Evolutionary conservation across 2,888 invertebrate genomes (phyloP).

Genomic region (Cloeon dipterum): DNA sequence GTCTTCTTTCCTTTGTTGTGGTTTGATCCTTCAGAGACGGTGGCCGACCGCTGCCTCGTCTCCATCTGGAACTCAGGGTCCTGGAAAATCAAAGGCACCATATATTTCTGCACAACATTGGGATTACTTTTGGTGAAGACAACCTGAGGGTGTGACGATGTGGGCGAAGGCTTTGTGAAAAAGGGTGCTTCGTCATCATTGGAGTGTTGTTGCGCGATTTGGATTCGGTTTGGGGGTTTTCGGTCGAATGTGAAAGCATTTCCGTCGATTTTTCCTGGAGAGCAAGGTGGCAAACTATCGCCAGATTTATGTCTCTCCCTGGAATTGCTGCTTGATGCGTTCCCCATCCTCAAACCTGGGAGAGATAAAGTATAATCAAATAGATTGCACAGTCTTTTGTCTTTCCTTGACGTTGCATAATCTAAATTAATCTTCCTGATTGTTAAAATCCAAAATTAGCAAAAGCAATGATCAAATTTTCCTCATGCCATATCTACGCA

Average conservation of each 20-base stretch:
- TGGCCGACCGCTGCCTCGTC: slow-evolving; percentile 43
- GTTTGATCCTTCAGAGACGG: slow-evolving; percentile 40
- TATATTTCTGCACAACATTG: not conserved
- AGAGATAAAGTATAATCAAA: too few relatives aligned
- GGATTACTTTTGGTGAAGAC: not conserved
- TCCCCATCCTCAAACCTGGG: too few relatives aligned
- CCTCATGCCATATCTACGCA: too few relatives aligned
- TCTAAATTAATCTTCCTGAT: too few relatives aligned
- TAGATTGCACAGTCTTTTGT: too few relatives aligned
- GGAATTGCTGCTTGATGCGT: slow-evolving; percentile 48
- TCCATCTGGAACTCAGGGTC: slow-evolving; percentile 21
- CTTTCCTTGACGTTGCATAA: too few relatives aligned
- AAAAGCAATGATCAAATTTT: too few relatives aligned
- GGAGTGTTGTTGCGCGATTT: slow-evolving; percentile 14
- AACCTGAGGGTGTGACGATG: too few relatives aligned
- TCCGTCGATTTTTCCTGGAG: slow-evolving; percentile 35
- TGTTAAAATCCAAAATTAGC: too few relatives aligned
- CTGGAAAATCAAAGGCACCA: slow-evolving; percentile 9
- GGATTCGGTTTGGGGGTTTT: slow-evolving; percentile 34
- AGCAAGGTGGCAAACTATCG: slow-evolving; percentile 26
- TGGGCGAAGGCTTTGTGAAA: slow-evolving; percentile 9
- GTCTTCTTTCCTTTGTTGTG: slow-evolving; percentile 38
- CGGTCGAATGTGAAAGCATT: slow-evolving; percentile 75
- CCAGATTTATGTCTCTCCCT: slow-evolving; percentile 56
- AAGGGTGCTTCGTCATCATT: slow-evolving; percentile 14